Base-by-base conservation (phyloP, 1,140 invertebrate genomes). In the Eueides isabella region DNA sequence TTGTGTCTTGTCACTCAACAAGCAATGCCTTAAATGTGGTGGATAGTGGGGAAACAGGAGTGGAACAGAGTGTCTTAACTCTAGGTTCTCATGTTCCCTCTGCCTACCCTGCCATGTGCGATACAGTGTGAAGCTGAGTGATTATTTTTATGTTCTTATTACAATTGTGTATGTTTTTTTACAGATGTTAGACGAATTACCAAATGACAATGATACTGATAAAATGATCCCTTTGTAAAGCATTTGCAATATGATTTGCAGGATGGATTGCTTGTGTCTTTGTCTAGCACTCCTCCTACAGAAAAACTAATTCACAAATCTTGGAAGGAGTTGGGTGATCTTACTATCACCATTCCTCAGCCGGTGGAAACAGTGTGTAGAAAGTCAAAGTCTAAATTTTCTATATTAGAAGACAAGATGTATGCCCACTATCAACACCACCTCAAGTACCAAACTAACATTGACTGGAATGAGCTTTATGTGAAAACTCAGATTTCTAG, bases 401-500 rank as follows among this genome's bases (percentile, higher is more conserved):
- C 90, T 30, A 80, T 96, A 67, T 82, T 93, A 16, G 95, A 96
- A 81, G 89, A 95, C 23, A 95, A 94, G 84, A 83, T 85, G 28
- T 95, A 89, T 89, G 94, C 95, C 80, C 93, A 41, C 80, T 85
- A n/a, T 95, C 95, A 38, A 89, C 82, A 70, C 23, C 94, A 5
- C 95, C 96, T 26, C 94, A 68, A 68, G 85, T 80, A 76, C 84
- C 74, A 71, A 71, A 85, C 88, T 38, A 88, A 92, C 29, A 73
- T 95, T 16, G 86, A 95, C 76, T 95, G 94, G 86, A 85, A 94
- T 61, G 92, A 95, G 80, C 85, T 96, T 5, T 87, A 92, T 82
- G 91, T 97, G 33, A 96, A 96, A 91, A 83, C 94, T 19, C 95
- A 96, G 89, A 95, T 96, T 74, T 92, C 94, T 61, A 86, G 88